phyloP scores from a whole-genome alignment of 1,140 invertebrate genomes.

The Seison nebaliae region DNA sequence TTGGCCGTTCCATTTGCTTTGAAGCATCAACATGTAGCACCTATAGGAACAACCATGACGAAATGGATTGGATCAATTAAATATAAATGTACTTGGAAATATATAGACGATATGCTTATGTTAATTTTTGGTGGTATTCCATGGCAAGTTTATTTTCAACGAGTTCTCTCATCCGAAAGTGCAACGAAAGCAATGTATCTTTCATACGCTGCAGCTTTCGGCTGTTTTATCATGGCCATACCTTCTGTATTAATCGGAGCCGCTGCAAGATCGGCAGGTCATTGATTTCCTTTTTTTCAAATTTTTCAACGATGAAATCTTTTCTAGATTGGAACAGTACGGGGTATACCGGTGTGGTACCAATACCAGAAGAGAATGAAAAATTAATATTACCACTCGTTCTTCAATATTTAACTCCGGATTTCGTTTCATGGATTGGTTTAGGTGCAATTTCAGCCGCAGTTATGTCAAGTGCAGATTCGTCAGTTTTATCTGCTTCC shows the following conservation, averaged over 20 bases:
- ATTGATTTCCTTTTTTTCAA: slow-evolving; percentile 17
- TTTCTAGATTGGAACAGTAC: slow-evolving; percentile 67
- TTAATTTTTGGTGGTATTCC: slow-evolving; percentile 87
- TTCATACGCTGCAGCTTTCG: slow-evolving; percentile 77
- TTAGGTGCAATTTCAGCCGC: slow-evolving; percentile 88
- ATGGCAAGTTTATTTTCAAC: slow-evolving; percentile 93
- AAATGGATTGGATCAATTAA: slow-evolving; percentile 55
- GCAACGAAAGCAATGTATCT: slow-evolving; percentile 65
- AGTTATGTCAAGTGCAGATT: slow-evolving; percentile 92
- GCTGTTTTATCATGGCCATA: slow-evolving; percentile 79
- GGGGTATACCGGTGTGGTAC: slow-evolving; percentile 39
- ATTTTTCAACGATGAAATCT: neutral
- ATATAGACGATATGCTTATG: slow-evolving; percentile 63
- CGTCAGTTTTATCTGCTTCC: slow-evolving; percentile 72
- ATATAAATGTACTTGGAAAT: slow-evolving; percentile 44
- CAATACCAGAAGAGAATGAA: slow-evolving; percentile 42
- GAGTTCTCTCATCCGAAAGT: slow-evolving; percentile 75
- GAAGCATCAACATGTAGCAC: slow-evolving; percentile 49
- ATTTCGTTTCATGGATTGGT: slow-evolving; percentile 72
- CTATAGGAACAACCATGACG: slow-evolving; percentile 45
- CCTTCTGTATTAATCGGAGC: slow-evolving; percentile 81
- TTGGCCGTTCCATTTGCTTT: slow-evolving; percentile 69
- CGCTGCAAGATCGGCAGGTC: slow-evolving; percentile 71
- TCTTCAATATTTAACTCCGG: slow-evolving; percentile 68
- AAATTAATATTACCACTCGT: slow-evolving; percentile 86